Evolutionary conservation across 2,797 vertebrate genomes (phyloP).

Genomic region (Tiaroga cobitis): DNA sequence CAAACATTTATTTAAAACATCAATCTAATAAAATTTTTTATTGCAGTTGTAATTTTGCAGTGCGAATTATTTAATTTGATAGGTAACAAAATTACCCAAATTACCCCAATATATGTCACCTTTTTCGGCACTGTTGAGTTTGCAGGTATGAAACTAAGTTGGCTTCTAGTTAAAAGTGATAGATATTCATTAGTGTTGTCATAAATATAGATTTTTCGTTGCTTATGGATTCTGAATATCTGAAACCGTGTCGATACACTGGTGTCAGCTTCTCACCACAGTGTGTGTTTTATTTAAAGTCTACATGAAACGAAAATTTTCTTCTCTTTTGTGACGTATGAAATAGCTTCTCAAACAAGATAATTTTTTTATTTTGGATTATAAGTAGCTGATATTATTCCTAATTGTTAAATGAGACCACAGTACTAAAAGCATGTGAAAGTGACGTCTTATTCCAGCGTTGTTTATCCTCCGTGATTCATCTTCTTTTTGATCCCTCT

Average conservation of each 20-base stretch:
- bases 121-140: too few relatives aligned
- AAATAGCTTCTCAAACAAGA: not conserved
- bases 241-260: not conserved
- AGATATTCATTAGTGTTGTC: not conserved
- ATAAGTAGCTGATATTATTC: too few relatives aligned
- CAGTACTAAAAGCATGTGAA: not conserved
- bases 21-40: too few relatives aligned
- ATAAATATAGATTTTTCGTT: not conserved
- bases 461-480: conserved; percentile 4
- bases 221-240: not conserved
- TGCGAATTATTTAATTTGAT: too few relatives aligned
- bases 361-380: too few relatives aligned
- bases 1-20: too few relatives aligned
- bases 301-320: not conserved
- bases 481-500: conserved; percentile 9
- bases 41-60: too few relatives aligned
- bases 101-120: too few relatives aligned
- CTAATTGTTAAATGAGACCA: not conserved
- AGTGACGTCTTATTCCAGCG: not conserved
- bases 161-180: not conserved
- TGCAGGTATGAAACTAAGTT: too few relatives aligned
- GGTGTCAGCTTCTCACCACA: not conserved
- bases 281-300: not conserved
- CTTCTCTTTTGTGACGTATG: not conserved
- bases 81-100: too few relatives aligned